phyloP scores from a whole-genome alignment of 64 coral and sea anemone genomes.

The Porites australiensis region DNA sequence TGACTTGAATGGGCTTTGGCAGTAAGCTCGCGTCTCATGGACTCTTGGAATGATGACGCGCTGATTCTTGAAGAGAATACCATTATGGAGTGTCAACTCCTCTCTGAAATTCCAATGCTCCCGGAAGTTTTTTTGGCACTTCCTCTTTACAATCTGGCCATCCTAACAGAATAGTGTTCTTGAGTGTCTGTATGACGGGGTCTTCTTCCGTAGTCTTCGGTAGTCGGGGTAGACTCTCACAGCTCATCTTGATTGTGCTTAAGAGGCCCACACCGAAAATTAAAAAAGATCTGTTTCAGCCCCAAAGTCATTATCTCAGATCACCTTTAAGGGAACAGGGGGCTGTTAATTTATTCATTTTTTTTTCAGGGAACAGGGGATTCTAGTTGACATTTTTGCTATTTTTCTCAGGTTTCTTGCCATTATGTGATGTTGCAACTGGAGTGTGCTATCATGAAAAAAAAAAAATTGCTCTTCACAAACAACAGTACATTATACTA shows the following conservation, averaged over 20 bases:
- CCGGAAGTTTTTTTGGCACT: neutral
- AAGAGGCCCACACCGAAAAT: neutral
- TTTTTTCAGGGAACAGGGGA: too few relatives aligned
- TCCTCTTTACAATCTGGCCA: constrained; percentile 28
- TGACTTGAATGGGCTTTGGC: constrained; percentile 63
- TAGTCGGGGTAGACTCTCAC: constrained; percentile 40
- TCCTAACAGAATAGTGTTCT: constrained; percentile 35
- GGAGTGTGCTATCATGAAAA: too few relatives aligned
- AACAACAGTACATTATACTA: too few relatives aligned
- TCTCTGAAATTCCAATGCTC: constrained; percentile 67
- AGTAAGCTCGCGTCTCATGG: too few relatives aligned
- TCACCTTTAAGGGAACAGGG: too few relatives aligned
- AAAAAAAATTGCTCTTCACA: too few relatives aligned
- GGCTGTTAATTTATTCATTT: too few relatives aligned
- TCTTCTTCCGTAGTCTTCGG: constrained; percentile 63
- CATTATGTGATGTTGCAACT: too few relatives aligned
- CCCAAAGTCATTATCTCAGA: too few relatives aligned
- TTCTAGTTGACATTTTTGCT: too few relatives aligned
- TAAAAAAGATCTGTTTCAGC: too few relatives aligned
- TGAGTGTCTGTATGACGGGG: constrained; percentile 28
- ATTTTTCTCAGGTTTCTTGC: too few relatives aligned
- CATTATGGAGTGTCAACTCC: constrained; percentile 41
- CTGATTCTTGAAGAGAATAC: constrained; percentile 61
- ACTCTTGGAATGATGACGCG: constrained; percentile 40
- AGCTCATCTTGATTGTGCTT: neutral